Evolutionary conservation across 2,797 vertebrate species (phyloP).

Genomic region (Steatocranus sp.): DNA sequence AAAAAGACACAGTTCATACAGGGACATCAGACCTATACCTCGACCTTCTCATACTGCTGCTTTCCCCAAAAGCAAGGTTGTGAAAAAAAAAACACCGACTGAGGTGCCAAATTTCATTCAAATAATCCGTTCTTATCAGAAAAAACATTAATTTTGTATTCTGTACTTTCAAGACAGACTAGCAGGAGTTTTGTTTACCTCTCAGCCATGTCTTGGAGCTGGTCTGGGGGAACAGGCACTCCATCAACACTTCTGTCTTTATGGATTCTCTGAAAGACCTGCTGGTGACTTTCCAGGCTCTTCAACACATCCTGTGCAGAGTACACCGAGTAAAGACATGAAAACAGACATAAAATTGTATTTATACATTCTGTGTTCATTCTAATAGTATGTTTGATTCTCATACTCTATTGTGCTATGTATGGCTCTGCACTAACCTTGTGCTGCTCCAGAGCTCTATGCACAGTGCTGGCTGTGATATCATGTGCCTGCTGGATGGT

Average conservation of each 20-base stretch:
- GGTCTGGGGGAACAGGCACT: conserved; percentile 85
- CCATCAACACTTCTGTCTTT: conserved; percentile 85
- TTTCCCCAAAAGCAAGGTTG: neutral
- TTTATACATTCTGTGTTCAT: neutral
- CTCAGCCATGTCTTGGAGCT: conserved; percentile 92
- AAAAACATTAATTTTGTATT: neutral
- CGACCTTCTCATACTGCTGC: neutral
- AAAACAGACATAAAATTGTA: neutral
- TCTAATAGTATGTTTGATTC: neutral
- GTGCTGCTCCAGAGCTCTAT: conserved; percentile 84
- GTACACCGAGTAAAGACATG: neutral
- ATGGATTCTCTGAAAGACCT: conserved; percentile 88
- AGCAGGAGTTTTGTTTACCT: conserved; percentile 71
- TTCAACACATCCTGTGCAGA: conserved; percentile 83
- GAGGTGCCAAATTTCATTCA: neutral
- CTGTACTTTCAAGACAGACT: neutral
- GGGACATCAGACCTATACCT: neutral
- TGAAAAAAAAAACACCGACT: neutral
- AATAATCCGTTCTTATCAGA: neutral
- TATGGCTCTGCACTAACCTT: conserved; percentile 76
- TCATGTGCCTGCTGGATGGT: conserved; percentile 83
- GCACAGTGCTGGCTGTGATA: conserved; percentile 83
- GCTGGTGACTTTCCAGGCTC: conserved; percentile 86
- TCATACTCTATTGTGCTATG: neutral
- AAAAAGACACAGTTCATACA: conserved; percentile 11